Base-by-base conservation (phyloP, 2,888 invertebrate genomes). In the Drosophila barbarae region DNA sequence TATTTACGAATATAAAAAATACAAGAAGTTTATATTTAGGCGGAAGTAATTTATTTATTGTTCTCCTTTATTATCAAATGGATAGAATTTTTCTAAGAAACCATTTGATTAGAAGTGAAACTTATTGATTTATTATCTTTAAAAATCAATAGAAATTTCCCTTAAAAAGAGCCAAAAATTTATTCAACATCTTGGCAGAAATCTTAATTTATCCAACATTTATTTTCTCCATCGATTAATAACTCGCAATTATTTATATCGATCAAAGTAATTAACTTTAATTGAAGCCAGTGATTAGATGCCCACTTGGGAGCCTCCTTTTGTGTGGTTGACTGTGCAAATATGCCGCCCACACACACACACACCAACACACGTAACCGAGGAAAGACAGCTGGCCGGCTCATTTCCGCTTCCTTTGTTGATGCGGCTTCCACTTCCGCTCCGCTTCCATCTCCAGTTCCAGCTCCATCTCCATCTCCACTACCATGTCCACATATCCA, bases 401-500 rank as follows among this genome's bases (percentile, higher is more conserved):
- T 77, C 77, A 77, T 77, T 83, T 77, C 77, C 77, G 84, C 55
- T 83, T 77, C 72, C 84, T 71, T 76, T 83, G 72, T 72, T 79
- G 69, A 60, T 60, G 58, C 54, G 46, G 60, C 39, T 56, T 21
- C 38, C 70, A 53, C 60, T 58, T 49, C 51, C 60, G 36, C 50
- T 42, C 38, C 49, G 28, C 49, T 18, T 36, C 13, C 34, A 15
- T 12, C 8, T 13, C 23, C 41, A 10, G n/a, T n/a, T n/a, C n/a
- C n/a, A n/a, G n/a, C 26, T 23, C n/a, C 42, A 10, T 4, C 8
- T 13, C 23, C 41, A 10, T 10, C 41, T n/a, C n/a, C 42, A 10
- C 42, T n/a, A 5, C 42, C 42, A 42, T 34, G 5, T 26, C 47
- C 47, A n/a, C 32, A 30, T 34, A 23, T 34, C 34, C 54, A 26